phyloP scores from a whole-genome alignment of 2,113 vertebrate species.

The Myrmecophaga tridactyla region DNA sequence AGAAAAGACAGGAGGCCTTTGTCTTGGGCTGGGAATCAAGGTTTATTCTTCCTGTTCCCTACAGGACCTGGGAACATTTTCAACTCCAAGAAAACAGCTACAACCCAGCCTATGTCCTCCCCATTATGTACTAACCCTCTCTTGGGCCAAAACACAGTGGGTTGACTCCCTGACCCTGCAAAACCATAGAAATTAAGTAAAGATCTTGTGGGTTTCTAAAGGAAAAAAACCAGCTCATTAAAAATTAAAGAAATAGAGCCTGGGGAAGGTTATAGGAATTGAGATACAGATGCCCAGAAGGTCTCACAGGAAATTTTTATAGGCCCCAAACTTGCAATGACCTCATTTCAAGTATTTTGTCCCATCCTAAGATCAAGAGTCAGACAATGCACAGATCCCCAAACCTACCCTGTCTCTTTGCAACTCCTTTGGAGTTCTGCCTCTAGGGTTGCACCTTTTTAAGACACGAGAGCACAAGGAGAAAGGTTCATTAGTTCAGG shows the following conservation, averaged over 20 bases:
- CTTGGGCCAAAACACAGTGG: not conserved
- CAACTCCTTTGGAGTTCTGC: not conserved
- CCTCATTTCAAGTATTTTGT: constrained; percentile 25
- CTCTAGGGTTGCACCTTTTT: not conserved
- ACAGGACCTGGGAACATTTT: not conserved
- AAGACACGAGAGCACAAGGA: not conserved
- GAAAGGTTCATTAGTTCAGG: not conserved
- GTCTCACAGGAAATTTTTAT: not conserved
- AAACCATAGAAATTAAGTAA: not conserved
- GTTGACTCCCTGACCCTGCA: not conserved
- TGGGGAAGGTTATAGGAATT: not conserved
- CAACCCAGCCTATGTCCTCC: not conserved
- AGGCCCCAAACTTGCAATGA: not conserved
- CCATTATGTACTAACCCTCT: not conserved
- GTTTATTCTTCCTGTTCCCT: not conserved
- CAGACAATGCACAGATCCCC: not conserved
- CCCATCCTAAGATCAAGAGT: not conserved
- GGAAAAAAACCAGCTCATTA: not conserved
- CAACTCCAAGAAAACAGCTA: not conserved
- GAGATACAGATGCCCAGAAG: not conserved
- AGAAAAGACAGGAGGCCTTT: not conserved
- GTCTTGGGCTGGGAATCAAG: not conserved
- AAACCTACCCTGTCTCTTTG: no score
- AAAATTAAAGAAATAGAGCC: no score
- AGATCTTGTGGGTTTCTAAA: not conserved